Percentiles rank a stretch among this genome's conserved stretches.
phyloP scores from a whole-genome alignment of 2,113 vertebrate species.

The Apistogramma diplotaenia region DNA sequence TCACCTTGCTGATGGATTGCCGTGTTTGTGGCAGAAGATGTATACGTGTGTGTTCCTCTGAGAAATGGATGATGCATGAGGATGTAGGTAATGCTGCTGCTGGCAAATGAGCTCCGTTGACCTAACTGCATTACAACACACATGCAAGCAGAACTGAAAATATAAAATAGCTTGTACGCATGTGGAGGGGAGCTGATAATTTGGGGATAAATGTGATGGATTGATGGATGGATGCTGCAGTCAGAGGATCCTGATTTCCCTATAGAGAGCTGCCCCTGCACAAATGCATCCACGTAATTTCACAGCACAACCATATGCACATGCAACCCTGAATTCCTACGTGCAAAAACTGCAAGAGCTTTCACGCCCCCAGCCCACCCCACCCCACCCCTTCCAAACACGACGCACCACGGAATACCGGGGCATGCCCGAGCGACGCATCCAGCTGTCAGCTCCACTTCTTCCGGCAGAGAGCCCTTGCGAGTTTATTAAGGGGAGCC shows the following conservation, averaged over 20 bases:
- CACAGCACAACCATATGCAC: neutral
- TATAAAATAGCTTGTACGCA: neutral
- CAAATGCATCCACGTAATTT: conserved; percentile 12
- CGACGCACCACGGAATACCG: conserved; percentile 66
- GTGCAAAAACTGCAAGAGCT: conserved; percentile 37
- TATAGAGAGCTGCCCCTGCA: neutral
- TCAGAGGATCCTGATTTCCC: neutral
- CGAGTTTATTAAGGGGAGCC: conserved; percentile 44
- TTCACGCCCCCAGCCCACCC: neutral
- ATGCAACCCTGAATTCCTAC: conserved; percentile 15
- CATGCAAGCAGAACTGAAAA: conserved; percentile 6
- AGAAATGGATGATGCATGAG: conserved; percentile 31
- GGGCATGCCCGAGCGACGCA: conserved; percentile 68
- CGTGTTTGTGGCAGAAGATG: neutral
- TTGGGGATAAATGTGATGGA: neutral
- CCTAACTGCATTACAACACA: conserved; percentile 37
- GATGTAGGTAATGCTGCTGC: conserved; percentile 26
- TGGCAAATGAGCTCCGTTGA: conserved; percentile 25
- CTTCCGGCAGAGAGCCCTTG: conserved; percentile 58
- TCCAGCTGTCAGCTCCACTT: conserved; percentile 60
- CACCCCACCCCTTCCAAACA: conserved; percentile 5
- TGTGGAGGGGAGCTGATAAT: neutral
- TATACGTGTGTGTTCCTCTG: neutral
- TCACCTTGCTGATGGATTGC: conserved; percentile 42
- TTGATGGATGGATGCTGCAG: neutral